Percentiles rank a stretch among this genome's conserved stretches.
phyloP scores from a whole-genome alignment of 2,888 invertebrate genomes.

The Athalia rosae region DNA sequence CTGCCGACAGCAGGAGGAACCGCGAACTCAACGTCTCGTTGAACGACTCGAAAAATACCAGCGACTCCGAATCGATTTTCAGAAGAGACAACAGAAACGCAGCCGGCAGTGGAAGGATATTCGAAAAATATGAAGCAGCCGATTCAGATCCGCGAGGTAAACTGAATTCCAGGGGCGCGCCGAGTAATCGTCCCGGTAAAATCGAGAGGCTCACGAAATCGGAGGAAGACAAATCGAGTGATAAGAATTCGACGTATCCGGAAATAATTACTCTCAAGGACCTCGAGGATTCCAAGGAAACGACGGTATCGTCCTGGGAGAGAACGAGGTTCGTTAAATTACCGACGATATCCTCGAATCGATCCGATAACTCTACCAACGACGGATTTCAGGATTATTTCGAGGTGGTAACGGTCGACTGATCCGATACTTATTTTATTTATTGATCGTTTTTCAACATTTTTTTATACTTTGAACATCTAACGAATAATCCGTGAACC shows the following conservation, averaged over 20 bases:
- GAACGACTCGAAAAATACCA: background rate
- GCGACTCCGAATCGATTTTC: no score
- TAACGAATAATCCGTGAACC: background rate
- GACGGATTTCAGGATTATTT: conserved; percentile 31
- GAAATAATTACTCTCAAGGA: background rate
- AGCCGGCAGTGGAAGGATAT: background rate
- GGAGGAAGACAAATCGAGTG: background rate
- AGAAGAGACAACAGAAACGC: background rate
- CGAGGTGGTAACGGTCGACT: conserved; percentile 16
- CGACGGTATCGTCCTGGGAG: background rate
- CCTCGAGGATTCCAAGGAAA: background rate
- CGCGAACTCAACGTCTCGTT: conserved; percentile 19
- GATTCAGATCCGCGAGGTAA: background rate
- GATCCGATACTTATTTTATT: background rate
- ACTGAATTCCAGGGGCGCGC: background rate
- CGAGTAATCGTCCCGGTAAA: background rate
- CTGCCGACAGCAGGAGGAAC: conserved; percentile 49
- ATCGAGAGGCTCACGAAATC: conserved; percentile 24
- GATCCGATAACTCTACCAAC: background rate
- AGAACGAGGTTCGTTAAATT: conserved; percentile 16
- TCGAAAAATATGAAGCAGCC: background rate
- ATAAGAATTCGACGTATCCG: background rate
- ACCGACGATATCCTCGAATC: conserved; percentile 28
- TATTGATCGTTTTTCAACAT: background rate
- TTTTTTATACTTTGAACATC: background rate